Evolutionary conservation across 2,797 vertebrate species (phyloP).

Genomic region (Fistularia commersonii): DNA sequence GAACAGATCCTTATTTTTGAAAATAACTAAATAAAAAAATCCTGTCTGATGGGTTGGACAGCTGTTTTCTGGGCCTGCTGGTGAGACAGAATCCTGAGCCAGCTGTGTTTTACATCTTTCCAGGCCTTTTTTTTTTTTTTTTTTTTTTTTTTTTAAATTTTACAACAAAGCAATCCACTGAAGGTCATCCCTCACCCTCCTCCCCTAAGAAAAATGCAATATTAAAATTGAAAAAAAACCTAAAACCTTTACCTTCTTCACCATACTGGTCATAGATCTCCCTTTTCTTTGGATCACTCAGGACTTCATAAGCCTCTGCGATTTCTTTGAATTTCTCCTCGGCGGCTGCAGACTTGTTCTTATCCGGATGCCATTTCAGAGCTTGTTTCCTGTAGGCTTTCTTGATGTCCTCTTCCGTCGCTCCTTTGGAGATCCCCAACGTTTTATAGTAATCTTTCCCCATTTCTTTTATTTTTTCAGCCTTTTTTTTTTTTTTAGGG

Average conservation of each 20-base stretch:
- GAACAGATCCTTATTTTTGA: no score
- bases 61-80: conserved; percentile 27
- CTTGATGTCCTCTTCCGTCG: conserved; percentile 94
- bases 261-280: conserved; percentile 98
- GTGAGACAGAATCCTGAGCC: conserved; percentile 28
- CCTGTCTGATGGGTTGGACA: conserved; percentile 9
- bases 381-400: conserved; percentile 98
- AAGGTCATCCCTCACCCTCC: no score
- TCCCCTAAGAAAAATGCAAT: no score
- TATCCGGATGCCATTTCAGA: conserved; percentile 98
- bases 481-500: not conserved
- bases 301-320: conserved; percentile 96
- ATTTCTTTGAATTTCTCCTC: conserved; percentile 99
- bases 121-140: not conserved
- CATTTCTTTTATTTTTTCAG: conserved; percentile 61
- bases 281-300: conserved; percentile 97
- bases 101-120: conserved; percentile 22
- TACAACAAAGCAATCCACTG: no score
- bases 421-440: conserved; percentile 91
- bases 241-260: conserved; percentile 85
- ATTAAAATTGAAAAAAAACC: not conserved
- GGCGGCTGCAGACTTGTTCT: conserved; percentile 95
- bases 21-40: no score
- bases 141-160: no score
- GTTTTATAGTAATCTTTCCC: conserved; percentile 98